Base-by-base conservation (phyloP, 2,797 vertebrate species). In the Periophthalmus magnuspinnatus region DNA sequence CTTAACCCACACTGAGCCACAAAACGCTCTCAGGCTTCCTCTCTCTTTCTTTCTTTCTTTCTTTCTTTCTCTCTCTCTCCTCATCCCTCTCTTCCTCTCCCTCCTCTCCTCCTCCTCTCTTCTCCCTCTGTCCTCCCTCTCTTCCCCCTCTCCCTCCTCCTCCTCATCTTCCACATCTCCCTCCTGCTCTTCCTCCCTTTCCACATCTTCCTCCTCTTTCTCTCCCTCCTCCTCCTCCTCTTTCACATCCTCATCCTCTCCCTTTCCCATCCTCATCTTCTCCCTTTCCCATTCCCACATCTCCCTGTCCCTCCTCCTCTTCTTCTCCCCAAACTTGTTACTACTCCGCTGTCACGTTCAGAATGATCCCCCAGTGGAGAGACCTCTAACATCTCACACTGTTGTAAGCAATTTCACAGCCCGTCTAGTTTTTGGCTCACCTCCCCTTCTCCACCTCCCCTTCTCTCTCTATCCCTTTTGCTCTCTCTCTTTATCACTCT, bases 341-440 rank as follows among this genome's bases (percentile, higher is more conserved):
- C 86, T 80, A 71, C 85, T 81, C 86, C 81, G 6, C 66, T 69
- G 78, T 88, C 84, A 70, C 60, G 70, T 67, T 70, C 68, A 71
- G 71, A 78, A 47, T n/a, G 68, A 68, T 74, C 69, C 80, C 84
- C 78, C 78, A n/a, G 67, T 58, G 76, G 65, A 41, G 45, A 78
- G 73, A 76, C 81, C 81, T 80, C 71, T 72, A 80, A 75, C 84
- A 85, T 85, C 85, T 84, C 84, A 71, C 80, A 79, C 83, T 77
- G 80, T 86, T 90, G 84, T 86, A 86, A 87, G 85, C 85, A 88
- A 89, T 92, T 93, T 92, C 88, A 89, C 86, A 84, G 81, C 75
- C 80, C 32, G 79, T 80, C 84, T 88, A 78, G 80, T 83, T 86
- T 84, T 82, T 84, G 87, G 87, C 88, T 86, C 60, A 21, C 70